phyloP scores from a whole-genome alignment of 2,113 vertebrate genomes.

The Pelvicachromis taeniatus region DNA sequence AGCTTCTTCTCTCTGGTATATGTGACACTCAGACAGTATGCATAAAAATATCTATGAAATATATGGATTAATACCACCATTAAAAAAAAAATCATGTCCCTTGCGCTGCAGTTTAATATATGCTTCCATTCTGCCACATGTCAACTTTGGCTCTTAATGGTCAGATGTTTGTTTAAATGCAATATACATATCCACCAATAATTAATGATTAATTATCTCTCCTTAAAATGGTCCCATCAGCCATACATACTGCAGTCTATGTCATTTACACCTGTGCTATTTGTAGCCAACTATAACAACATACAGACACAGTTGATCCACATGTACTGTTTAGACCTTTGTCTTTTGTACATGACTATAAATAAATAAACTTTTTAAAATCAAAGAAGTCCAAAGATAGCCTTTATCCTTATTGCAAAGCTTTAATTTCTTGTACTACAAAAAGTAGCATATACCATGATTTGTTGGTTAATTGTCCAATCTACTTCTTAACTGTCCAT shows the following conservation, averaged over 20 bases:
- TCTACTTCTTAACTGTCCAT: too few species aligned
- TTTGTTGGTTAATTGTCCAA: neutral
- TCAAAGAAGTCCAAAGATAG: neutral
- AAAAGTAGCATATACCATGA: neutral
- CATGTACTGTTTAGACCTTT: neutral
- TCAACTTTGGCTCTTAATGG: neutral
- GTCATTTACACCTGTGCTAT: neutral
- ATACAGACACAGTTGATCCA: neutral
- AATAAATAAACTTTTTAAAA: neutral
- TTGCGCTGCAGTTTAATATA: neutral
- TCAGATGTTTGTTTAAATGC: neutral
- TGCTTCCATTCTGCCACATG: neutral
- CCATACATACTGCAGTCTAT: neutral
- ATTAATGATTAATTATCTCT: neutral
- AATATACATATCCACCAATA: neutral
- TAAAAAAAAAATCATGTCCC: neutral
- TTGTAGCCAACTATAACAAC: neutral
- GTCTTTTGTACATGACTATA: neutral
- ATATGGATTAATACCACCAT: neutral
- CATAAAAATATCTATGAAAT: neutral
- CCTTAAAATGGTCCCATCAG: neutral
- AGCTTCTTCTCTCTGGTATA: neutral
- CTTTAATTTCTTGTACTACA: neutral
- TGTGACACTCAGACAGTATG: neutral
- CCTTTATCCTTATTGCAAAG: neutral